A percentile compares a stretch with the other conserved stretches of the same genome.
phyloP scores from a whole-genome alignment of 2,113 vertebrate genomes.

The Grus americana region DNA sequence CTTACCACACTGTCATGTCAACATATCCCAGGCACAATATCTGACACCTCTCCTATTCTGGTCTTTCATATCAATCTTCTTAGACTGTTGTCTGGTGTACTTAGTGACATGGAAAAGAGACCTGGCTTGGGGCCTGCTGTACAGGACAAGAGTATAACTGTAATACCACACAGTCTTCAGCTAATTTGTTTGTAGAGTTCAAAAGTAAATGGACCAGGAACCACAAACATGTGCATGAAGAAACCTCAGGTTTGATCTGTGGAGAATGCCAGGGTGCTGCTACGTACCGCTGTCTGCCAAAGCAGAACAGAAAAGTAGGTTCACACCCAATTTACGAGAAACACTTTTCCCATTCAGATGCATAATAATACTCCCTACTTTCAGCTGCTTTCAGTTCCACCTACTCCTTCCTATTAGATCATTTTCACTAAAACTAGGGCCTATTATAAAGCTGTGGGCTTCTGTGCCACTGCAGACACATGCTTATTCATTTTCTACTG shows the following conservation, averaged over 20 bases:
- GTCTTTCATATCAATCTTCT: not conserved
- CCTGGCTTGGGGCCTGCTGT: not conserved
- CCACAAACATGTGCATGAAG: not conserved
- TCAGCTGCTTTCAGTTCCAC: constrained; percentile 23
- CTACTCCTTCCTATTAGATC: constrained; percentile 45
- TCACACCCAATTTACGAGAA: not conserved
- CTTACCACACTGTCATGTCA: not conserved
- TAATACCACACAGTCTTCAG: not conserved
- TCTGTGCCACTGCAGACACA: constrained; percentile 33
- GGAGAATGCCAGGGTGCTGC: not conserved
- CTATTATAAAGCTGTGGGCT: constrained; percentile 21
- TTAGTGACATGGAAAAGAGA: not conserved
- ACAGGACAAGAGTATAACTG: not conserved
- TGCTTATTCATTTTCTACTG: not conserved
- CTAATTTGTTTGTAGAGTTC: not conserved
- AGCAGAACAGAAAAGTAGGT: not conserved
- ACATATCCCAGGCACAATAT: not conserved
- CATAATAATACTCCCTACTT: not conserved
- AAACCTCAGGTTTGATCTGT: not conserved
- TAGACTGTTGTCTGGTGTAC: not conserved
- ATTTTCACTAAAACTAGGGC: constrained; percentile 11
- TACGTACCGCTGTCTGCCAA: not conserved
- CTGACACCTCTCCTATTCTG: constrained; percentile 10
- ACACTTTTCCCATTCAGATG: not conserved
- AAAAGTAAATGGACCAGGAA: not conserved